Evolutionary conservation across 1,140 invertebrate genomes (phyloP), one percentile per base, ranked within the genome.

Genomic region (Ruditapes philippinarum): DNA sequence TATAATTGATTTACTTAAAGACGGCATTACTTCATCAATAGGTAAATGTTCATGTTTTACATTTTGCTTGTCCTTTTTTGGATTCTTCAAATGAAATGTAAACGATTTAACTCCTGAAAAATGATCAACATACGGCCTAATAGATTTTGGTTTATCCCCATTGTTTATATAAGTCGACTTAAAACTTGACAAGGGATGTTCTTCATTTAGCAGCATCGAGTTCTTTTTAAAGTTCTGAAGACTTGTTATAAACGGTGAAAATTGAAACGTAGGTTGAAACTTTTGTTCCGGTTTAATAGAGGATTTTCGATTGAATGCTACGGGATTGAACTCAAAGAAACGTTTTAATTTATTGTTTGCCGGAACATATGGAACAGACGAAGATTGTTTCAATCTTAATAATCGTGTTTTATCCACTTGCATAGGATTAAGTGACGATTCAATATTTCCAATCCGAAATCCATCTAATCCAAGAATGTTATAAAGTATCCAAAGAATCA

Each of bases 121-220:
- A 70, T 70, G 65, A 70, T 70, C 65, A 38, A 70, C 65, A 40
- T 70, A 70, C 28, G 65, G 65, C 33, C 38, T 70, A 38, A 70
- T 1, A 38, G 36, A 33, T 28, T 70, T 40, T 2, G 65, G 65
- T 19, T 11, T 40, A 17, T 70, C 65, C 1, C 14, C 33, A 11
- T 12, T 70, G 1, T 28, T 38, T 31, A 70, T 70, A n/a, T 38
- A 70, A 17, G 33, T 70, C 1, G 65, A 38, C 19, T 38, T 70
- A n/a, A 70, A 70, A 38, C 38, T 70, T 2, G 33, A 25, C 1
- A 38, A 5, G 17, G 65, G 65, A 5, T 36, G 1, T 70, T 38
- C 22, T 3, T 70, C 2, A 9, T 38, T 11, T 31, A 36, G 12
- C 28, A 65, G 7, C 14, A 45, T 45, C 14, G 42, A 5, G 14